Percentiles rank a stretch among this genome's conserved stretches.
These are phyloP conservation scores for Nannospalax galili DNA, from an alignment of 2,113 vertebrate genomes.

Conservation along the genomic window DNA sequence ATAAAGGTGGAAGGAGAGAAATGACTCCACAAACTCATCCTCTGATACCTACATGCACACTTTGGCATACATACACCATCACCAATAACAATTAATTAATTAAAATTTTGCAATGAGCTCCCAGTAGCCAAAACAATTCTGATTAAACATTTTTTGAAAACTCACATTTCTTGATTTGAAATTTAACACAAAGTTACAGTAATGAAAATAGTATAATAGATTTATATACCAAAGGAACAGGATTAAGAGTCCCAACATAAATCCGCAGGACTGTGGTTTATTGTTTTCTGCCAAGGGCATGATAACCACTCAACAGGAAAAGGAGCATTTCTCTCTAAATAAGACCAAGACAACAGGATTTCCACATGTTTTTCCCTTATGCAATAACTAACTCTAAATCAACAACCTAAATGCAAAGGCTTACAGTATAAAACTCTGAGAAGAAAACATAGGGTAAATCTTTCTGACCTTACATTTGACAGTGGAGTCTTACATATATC, in stretches of 20 bases:
- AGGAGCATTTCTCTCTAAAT: not conserved
- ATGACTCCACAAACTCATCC: not conserved
- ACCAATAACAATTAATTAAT: not conserved
- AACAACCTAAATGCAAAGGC: not conserved
- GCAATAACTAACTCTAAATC: not conserved
- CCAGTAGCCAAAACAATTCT: not conserved
- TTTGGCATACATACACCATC: no score
- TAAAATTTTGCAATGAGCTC: not conserved
- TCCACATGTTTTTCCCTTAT: not conserved
- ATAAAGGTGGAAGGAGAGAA: not conserved
- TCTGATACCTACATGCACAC: not conserved
- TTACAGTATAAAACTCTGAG: not conserved
- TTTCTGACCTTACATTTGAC: not conserved
- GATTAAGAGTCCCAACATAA: not conserved
- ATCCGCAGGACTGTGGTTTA: not conserved
- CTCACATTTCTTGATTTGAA: not conserved
- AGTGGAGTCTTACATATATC: not conserved
- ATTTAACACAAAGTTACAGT: conserved; percentile 16
- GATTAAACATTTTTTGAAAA: not conserved
- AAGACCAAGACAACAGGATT: not conserved
- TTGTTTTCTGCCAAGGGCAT: not conserved
- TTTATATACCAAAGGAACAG: not conserved
- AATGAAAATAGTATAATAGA: not conserved
- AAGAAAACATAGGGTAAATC: not conserved
- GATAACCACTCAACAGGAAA: not conserved